Percentiles rank a stretch among this genome's conserved stretches.
phyloP scores from a whole-genome alignment of 2,113 vertebrate genomes.

The Gnathonemus longibarbis region DNA sequence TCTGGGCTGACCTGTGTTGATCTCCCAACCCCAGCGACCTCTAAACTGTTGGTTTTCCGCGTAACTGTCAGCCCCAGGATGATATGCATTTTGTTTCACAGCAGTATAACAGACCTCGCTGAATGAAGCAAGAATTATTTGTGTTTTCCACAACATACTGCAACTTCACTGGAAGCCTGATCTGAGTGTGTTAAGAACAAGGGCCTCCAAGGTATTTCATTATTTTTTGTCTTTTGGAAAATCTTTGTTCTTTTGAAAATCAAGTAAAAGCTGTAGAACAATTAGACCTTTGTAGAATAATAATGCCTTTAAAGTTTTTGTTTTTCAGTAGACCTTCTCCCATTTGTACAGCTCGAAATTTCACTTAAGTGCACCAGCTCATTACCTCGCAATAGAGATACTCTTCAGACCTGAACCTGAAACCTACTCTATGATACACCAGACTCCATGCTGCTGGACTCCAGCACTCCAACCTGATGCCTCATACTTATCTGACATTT shows the following conservation, averaged over 20 bases:
- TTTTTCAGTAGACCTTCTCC: background rate
- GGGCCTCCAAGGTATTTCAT: background rate
- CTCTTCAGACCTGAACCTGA: background rate
- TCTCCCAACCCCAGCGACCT: conserved; percentile 3
- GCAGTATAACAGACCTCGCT: background rate
- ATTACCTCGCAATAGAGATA: background rate
- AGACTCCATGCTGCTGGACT: background rate
- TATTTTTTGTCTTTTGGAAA: background rate
- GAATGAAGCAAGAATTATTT: background rate
- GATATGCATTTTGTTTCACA: background rate
- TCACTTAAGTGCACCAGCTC: background rate
- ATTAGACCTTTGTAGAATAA: background rate
- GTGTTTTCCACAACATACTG: background rate
- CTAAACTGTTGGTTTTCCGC: background rate
- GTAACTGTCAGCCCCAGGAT: background rate
- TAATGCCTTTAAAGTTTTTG: background rate
- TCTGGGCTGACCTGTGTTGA: background rate
- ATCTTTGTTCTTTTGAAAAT: background rate
- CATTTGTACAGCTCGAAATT: background rate
- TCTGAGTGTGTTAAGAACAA: background rate
- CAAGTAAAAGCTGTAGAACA: background rate
- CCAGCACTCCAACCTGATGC: background rate
- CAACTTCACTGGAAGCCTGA: background rate
- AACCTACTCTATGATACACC: too few species aligned
- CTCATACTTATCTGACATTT: background rate